Base-by-base conservation (phyloP, 2,113 vertebrate genomes). In the Thunnus thynnus region DNA sequence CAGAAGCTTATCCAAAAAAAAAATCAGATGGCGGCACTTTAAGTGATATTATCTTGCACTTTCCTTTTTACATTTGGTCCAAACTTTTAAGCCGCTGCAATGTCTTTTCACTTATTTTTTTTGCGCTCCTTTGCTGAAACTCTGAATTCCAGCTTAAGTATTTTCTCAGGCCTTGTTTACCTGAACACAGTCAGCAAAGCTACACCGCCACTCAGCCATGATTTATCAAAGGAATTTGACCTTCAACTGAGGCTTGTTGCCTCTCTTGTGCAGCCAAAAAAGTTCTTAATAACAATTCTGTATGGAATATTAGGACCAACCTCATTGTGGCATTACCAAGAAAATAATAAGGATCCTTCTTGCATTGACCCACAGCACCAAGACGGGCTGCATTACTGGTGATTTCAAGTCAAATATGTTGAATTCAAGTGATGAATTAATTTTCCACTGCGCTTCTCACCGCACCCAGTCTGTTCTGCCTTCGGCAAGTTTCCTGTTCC, bases 151-250 rank as follows among this genome's bases (percentile, higher is more conserved):
- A 67, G 27, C 50, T 47, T 4, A 17, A 20, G 62, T 41, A 22
- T 77, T 57, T 84, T 80, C 60, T 70, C 51, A 36, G 36, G 46
- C 16, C 54, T 72, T 67, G 66, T 75, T 72, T 75, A 58, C 54
- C 41, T 63, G 72, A 54, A 64, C 3, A 6, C 30, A 25, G 41
- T 3, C 41, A 18, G 41, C n/a, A 44, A 48, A 70, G 51, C 20
- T 32, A 32, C 36, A 58, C 73, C 13, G 2, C 55, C 74, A 64
- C 58, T 82, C 74, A 80, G 56, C 52, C 12, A 52, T 70, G 27
- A 62, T 71, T 78, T 70, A 61, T 62, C 36, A 82, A 71, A 87
- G 70, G 68, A 77, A 72, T 77, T 32, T 81, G 58, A 78, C 69
- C 58, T 78, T 78, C 44, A 62, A 48, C n/a, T 0, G 22, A 67